Evolutionary conservation across 1,140 invertebrate genomes (phyloP), one percentile per base, ranked within the genome.

Genomic region (Brachionus rotundiformis): DNA sequence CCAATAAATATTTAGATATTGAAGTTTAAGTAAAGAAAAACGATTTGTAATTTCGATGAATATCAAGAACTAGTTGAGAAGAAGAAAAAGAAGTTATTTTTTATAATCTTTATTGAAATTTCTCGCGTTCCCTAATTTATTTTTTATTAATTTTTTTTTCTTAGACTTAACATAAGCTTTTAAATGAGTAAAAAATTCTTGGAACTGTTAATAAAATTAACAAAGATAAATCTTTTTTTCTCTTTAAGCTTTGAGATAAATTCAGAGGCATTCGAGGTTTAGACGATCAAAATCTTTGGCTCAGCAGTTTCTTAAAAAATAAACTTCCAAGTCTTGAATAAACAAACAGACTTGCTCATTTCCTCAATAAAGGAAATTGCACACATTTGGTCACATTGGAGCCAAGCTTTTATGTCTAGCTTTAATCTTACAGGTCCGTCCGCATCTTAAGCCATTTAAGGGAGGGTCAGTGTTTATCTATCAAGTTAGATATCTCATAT

Each of bases 71-170:
- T 36, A 33, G 61, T 29, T 63, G 61, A 63, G 61, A 63, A 29
- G 63, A 33, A 33, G 63, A 68, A 68, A 13, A 54, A 54, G 23
- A 68, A 68, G 63, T 68, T 68, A 73, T 73, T 73, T 73, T 73
- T 73, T 73, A 73, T 73, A 73, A 71, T 71, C 65, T 73, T 44
- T 73, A 73, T 73, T 73, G 68, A 73, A 73, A 44, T 73, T 73
- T 73, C 68, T 73, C 68, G 68, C 68, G 68, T 73, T 73, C 68
- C 39, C 39, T 73, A 73, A 73, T 73, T 73, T 73, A 19, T 73
- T 44, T 73, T 73, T 73, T 73, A 73, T 73, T 73, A 73, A 73
- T 44, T 73, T 73, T 36, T 19, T n/a, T 68, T 68, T 71, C 16
- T 68, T 68, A 16, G 63, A 73, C 44, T 73, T 44, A 73, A 73